Evolutionary conservation across 2,113 vertebrate genomes (phyloP).

Genomic region (Leptobrachium leishanense): DNA sequence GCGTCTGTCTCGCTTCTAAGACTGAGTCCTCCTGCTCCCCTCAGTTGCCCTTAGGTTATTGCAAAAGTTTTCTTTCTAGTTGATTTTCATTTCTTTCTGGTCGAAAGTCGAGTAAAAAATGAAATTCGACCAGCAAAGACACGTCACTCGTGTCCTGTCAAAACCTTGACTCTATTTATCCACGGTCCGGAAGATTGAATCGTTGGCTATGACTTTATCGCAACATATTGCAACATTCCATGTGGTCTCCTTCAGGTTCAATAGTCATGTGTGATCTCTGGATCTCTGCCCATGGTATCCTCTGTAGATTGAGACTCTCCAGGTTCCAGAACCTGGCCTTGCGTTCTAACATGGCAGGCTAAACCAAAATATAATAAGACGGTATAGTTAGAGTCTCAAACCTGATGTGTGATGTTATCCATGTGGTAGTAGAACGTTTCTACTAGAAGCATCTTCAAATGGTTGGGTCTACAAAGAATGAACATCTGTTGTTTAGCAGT

Average conservation of each 20-base stretch:
- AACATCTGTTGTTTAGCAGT: background rate
- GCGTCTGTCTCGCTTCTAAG: background rate
- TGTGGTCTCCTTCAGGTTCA: conserved; percentile 25
- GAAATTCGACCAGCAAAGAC: background rate
- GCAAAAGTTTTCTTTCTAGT: conserved; percentile 22
- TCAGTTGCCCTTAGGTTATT: conserved; percentile 9
- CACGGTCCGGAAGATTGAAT: background rate
- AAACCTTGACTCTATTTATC: background rate
- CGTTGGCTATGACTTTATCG: background rate
- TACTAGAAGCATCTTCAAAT: background rate
- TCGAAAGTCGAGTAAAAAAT: conserved; percentile 4
- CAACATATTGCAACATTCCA: conserved; percentile 21
- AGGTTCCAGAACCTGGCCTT: background rate
- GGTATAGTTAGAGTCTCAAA: background rate
- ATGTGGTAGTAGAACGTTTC: background rate
- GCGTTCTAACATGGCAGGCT: background rate
- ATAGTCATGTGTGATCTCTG: background rate
- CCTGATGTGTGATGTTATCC: background rate
- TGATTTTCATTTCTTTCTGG: conserved; percentile 28
- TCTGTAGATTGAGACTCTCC: background rate
- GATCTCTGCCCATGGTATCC: conserved; percentile 3
- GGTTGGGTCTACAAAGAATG: background rate
- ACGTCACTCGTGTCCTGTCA: background rate
- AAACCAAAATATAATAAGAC: background rate
- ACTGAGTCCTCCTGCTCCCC: background rate